Evolutionary conservation across 53 echinoderm and acorn worm genomes (phyloP).

Genomic region (Hippasteria phrygiana): DNA sequence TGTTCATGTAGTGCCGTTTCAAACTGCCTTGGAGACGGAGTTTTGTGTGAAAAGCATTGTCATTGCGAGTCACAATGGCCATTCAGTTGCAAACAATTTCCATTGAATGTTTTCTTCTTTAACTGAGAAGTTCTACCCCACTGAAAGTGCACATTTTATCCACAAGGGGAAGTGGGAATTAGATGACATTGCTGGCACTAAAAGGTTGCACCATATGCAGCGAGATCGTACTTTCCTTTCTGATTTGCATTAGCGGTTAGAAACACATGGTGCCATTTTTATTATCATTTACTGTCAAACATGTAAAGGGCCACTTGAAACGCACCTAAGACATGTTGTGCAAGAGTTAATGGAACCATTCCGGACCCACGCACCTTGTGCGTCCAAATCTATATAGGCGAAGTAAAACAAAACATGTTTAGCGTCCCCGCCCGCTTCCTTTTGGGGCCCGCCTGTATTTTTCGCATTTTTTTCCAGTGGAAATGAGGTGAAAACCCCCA

Average conservation of each 20-base stretch:
- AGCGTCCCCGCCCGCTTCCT: no score
- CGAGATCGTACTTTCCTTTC: not conserved
- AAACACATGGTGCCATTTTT: conserved; percentile 16
- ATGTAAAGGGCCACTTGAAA: not conserved
- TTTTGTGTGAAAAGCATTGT: no score
- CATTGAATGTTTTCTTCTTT: not conserved
- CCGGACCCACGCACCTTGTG: not conserved
- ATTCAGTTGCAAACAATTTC: not conserved
- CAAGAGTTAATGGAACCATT: not conserved
- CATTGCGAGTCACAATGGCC: no score
- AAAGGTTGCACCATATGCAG: not conserved
- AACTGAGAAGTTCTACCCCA: not conserved
- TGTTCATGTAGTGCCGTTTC: no score
- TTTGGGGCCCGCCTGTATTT: no score
- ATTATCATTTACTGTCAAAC: not conserved
- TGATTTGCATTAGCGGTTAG: not conserved
- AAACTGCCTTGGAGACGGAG: no score
- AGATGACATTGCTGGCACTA: conserved; percentile 5
- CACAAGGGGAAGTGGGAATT: not conserved
- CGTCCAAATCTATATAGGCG: no score
- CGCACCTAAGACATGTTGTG: not conserved
- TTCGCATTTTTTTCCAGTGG: no score
- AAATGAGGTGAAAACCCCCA: no score
- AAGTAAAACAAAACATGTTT: no score
- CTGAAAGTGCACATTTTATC: not conserved